phyloP scores from a whole-genome alignment of 2,113 vertebrate genomes.

The Ceuthmochares aereus region DNA sequence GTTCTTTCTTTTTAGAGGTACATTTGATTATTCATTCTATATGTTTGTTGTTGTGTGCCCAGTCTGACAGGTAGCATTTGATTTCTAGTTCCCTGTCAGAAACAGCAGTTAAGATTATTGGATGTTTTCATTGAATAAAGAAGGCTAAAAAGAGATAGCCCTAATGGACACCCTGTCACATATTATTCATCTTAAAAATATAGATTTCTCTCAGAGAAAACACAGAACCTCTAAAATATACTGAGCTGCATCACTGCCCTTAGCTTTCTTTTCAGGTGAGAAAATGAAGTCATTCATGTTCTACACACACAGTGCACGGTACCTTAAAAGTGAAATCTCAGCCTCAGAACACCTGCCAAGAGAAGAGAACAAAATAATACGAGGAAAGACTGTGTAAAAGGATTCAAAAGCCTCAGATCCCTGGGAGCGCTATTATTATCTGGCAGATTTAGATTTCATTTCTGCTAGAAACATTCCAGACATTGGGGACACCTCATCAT shows the following conservation, averaged over 20 bases:
- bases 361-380: conserved; percentile 21
- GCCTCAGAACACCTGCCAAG: conserved; percentile 46
- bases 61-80: background rate
- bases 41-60: background rate
- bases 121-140: conserved; percentile 31
- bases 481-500: background rate
- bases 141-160: background rate
- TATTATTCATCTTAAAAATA: conserved; percentile 1
- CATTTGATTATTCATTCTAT: conserved; percentile 16
- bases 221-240: background rate
- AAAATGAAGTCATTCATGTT: conserved; percentile 32
- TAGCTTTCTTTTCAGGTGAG: background rate
- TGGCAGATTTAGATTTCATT: conserved; percentile 38
- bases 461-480: conserved; percentile 22
- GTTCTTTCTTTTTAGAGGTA: background rate
- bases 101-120: conserved; percentile 19
- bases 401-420: conserved; percentile 30
- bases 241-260: background rate
- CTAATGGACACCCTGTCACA: conserved; percentile 37
- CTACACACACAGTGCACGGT: background rate
- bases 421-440: conserved; percentile 26
- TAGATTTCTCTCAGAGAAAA: background rate
- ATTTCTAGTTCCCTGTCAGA: conserved; percentile 21
- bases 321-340: conserved; percentile 36
- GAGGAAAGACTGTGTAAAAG: background rate